phyloP scores from a whole-genome alignment of 1,140 invertebrate species.

The Drosophila subpulchrella region DNA sequence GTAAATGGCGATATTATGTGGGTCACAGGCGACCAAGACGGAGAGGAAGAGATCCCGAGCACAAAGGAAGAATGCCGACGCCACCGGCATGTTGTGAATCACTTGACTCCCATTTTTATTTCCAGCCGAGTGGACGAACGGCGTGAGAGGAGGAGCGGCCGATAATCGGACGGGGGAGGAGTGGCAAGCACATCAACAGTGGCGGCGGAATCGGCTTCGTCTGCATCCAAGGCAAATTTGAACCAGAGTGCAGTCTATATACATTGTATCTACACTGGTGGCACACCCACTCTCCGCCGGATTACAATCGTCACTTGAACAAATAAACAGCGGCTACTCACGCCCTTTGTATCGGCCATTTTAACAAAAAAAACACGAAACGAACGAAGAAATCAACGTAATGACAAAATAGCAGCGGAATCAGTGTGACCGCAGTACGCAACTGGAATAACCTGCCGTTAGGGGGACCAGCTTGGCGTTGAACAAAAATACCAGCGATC shows the following conservation, averaged over 20 bases:
- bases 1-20: slow-evolving; percentile 6
- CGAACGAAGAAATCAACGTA: slow-evolving; percentile 59
- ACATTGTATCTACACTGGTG: not conserved
- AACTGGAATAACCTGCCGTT: not conserved
- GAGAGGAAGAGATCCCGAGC: slow-evolving; percentile 9
- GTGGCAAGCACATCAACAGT: slow-evolving; percentile 10
- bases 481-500: not conserved
- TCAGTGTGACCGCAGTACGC: not conserved
- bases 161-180: not conserved
- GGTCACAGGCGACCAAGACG: slow-evolving; percentile 17
- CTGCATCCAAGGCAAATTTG: not conserved
- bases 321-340: slow-evolving; percentile 54
- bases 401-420: slow-evolving; percentile 63
- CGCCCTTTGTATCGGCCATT: slow-evolving; percentile 83
- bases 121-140: not conserved
- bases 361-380: slow-evolving; percentile 73
- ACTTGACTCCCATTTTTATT: slow-evolving; percentile 11
- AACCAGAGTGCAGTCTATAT: not conserved
- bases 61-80: slow-evolving; percentile 46
- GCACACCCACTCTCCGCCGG: not conserved
- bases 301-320: not conserved
- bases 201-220: not conserved
- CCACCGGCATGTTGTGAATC: slow-evolving; percentile 49
- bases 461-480: not conserved
- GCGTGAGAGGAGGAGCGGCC: not conserved